Percentiles rank a stretch among this genome's conserved stretches.
phyloP scores from a whole-genome alignment of 2,888 invertebrate species.

The Beris chalybata region DNA sequence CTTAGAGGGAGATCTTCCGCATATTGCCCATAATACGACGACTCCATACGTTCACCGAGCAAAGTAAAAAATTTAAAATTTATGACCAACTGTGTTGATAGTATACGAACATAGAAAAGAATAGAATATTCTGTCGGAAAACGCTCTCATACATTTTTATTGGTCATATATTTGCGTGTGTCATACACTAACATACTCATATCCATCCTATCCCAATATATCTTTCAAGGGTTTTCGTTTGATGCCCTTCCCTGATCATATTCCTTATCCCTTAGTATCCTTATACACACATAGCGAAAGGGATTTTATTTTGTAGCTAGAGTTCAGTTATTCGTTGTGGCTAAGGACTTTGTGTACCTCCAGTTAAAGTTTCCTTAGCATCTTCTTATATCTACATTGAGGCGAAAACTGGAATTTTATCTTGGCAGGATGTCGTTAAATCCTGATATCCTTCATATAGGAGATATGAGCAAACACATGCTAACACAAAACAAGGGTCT shows the following conservation, averaged over 20 bases:
- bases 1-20: too few relatives aligned
- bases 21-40: too few relatives aligned
- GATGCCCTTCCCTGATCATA: constrained; percentile 15
- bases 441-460: constrained; percentile 7
- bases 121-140: too few relatives aligned
- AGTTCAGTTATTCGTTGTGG: too few relatives aligned
- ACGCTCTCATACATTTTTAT: constrained; percentile 1
- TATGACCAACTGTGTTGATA: too few relatives aligned
- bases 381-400: neutral
- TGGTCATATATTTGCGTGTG: constrained; percentile 27
- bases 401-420: neutral
- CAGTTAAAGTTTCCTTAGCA: neutral
- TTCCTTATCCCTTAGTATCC: constrained; percentile 1
- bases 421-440: constrained; percentile 4
- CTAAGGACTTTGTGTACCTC: too few relatives aligned
- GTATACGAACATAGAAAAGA: too few relatives aligned
- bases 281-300: neutral
- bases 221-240: constrained; percentile 10
- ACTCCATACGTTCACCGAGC: too few relatives aligned
- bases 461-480: neutral
- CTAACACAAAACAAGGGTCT: too few relatives aligned
- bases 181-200: neutral
- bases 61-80: too few relatives aligned
- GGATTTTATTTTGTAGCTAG: too few relatives aligned
- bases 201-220: constrained; percentile 2